Conservation (phyloP, 2,888 invertebrate genomes). For the Epirrita christyi region DNA sequence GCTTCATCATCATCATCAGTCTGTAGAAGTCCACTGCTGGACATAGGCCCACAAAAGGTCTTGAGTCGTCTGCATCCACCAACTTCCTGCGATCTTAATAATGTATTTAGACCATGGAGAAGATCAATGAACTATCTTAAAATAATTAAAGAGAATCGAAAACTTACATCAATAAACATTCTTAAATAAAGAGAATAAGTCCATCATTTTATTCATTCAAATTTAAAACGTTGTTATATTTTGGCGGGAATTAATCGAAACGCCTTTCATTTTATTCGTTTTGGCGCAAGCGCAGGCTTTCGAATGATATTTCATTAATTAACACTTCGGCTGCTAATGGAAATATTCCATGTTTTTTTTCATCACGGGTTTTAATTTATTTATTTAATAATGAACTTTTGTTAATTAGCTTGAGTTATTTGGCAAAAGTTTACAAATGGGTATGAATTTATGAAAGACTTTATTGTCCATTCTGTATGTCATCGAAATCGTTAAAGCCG, state of each 20-base stretch:
- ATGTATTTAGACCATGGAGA: no score
- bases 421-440: constrained; percentile 4
- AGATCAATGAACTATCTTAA: no score
- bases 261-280: constrained; percentile 49
- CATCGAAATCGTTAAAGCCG: no score
- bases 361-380: constrained; percentile 26
- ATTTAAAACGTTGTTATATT: constrained; percentile 45
- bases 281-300: constrained; percentile 43
- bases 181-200: no score
- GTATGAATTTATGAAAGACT: constrained; percentile 10
- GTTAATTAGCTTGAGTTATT: constrained; percentile 28
- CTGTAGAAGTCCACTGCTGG: no score
- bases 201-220: not conserved
- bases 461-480: no score
- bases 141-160: no score
- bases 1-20: no score
- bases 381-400: constrained; percentile 21
- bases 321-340: constrained; percentile 55
- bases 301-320: constrained; percentile 57
- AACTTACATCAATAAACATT: no score
- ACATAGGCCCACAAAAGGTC: no score
- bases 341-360: constrained; percentile 43
- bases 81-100: no score
- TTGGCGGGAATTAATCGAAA: constrained; percentile 23
- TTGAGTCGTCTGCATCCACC: no score